Evolutionary conservation across 2,797 vertebrate species (phyloP).

Genomic region (Pteronotus mesoamericanus): DNA sequence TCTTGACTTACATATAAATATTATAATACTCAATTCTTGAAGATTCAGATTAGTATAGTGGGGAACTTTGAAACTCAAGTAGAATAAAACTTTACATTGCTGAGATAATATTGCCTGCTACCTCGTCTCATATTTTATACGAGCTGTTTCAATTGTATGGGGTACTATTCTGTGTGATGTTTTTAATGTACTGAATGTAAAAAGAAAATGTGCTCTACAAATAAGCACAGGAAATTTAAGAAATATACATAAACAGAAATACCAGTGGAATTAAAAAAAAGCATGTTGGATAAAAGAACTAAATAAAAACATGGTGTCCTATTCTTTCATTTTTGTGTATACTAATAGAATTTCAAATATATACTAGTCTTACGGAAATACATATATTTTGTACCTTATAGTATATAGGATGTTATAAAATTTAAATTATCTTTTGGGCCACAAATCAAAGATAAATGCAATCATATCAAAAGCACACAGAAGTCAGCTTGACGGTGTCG

Average conservation of each 20-base stretch:
- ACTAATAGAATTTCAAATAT: constrained; percentile 18
- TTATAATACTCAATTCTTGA: neutral
- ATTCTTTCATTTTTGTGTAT: neutral
- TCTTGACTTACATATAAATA: neutral
- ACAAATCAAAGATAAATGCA: constrained; percentile 22
- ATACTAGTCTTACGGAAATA: neutral
- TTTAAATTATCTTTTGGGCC: neutral
- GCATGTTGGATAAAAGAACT: constrained; percentile 12
- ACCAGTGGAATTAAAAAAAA: neutral
- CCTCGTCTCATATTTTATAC: neutral
- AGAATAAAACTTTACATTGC: neutral
- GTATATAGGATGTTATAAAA: neutral
- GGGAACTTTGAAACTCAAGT: neutral
- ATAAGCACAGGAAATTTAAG: constrained; percentile 13
- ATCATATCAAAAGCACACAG: neutral
- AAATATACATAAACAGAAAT: neutral
- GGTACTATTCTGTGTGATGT: neutral
- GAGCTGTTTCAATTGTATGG: neutral
- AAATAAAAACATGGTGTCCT: neutral
- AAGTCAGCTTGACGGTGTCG: neutral
- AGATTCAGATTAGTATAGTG: neutral
- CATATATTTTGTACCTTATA: neutral
- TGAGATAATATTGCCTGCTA: neutral
- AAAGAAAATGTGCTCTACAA: neutral
- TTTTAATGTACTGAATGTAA: constrained; percentile 28